A percentile compares a stretch with the other conserved stretches of the same genome.
These are phyloP conservation scores for Diuraphis noxia DNA, from an alignment of 1,140 invertebrate genomes.

Conservation along the genomic window DNA sequence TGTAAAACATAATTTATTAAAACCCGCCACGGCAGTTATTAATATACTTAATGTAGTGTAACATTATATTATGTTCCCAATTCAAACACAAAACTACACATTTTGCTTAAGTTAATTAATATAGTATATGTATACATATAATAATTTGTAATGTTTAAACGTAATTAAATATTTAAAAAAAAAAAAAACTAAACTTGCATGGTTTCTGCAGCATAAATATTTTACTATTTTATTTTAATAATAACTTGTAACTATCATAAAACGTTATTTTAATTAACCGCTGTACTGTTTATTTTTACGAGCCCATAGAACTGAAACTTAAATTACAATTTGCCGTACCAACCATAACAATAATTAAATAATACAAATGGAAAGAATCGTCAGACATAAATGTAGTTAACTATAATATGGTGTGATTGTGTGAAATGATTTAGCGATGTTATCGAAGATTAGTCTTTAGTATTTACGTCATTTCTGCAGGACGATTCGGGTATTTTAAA, in stretches of 20 bases:
- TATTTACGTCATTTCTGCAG: too few species aligned
- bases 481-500: background rate
- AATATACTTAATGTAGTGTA: slow-evolving; percentile 3
- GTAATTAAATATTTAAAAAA: background rate
- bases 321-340: background rate
- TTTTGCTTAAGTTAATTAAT: background rate
- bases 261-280: background rate
- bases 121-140: background rate
- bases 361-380: background rate
- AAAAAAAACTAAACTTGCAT: background rate
- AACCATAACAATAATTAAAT: too few species aligned
- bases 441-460: background rate
- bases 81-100: background rate
- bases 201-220: background rate
- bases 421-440: background rate
- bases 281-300: background rate
- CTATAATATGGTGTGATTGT: background rate
- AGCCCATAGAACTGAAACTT: background rate
- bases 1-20: slow-evolving; percentile 1
- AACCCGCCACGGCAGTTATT: background rate
- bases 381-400: background rate
- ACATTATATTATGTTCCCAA: background rate
- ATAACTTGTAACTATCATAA: background rate
- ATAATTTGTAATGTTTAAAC: background rate
- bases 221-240: background rate